Evolutionary conservation across 2,113 vertebrate genomes (phyloP), one percentile per base, ranked within the genome.

Genomic region (Hassar affinis): DNA sequence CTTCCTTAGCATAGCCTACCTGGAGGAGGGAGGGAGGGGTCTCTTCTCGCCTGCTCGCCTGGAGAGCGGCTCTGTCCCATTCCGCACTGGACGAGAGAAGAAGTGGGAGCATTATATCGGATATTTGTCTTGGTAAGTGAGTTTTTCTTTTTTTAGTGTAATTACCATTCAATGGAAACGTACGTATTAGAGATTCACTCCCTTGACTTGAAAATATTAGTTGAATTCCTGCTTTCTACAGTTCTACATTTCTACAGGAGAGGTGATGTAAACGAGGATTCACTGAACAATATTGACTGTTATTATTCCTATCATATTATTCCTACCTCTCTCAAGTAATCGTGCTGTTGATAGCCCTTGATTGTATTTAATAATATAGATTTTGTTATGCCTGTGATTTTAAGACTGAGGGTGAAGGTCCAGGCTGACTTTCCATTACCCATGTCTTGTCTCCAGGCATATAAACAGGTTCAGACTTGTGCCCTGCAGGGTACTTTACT

Each of bases 61-160:
- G 80, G 68, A 80, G 54, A 57, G 61, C 76, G 47, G 68, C 59
- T 68, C 75, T 45, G 52, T 82, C 82, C 64, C 80, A 69, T 35
- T 85, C 81, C 38, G 9, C 49, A 45, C 20, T 38, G 72, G 4
- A 38, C 72, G 6, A 78, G 6, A n/a, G 38, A 82, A 72, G 22
- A 64, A 64, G 38, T 11, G 69, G 61, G 42, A 72, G 17, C 27
- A 47, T 17, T 35, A 52, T 49, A 51, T 4, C 5, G 33, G 49
- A 77, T 45, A 8, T 72, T 51, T 51, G 74, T 42, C n/a, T 68
- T 35, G 25, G 86, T n/a, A n/a, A n/a, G 86, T 83, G 20, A 87
- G 86, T 80, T 27, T 4, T 22, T 49, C 49, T 78, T 4, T 0
- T 42, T 59, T 76, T 35, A 5, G 6, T n/a, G 2, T 6, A 10